Evolutionary conservation across 2,797 vertebrate species (phyloP).

Genomic region (Microhierax caerulescens): DNA sequence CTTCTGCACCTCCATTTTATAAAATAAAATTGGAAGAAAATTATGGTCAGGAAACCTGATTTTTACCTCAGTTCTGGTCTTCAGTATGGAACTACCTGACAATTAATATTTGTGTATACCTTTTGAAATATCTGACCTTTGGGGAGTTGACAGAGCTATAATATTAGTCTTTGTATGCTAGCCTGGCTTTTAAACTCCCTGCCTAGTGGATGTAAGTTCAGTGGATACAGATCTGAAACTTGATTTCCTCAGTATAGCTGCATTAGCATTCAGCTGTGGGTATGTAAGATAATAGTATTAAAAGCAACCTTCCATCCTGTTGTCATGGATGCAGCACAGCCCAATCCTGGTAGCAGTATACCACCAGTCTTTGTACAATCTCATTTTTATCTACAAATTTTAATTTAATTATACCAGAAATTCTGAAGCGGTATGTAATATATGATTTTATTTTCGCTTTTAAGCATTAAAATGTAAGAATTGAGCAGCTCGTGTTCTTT

Average conservation of each 20-base stretch:
- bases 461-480: conserved; percentile 46
- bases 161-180: conserved; percentile 54
- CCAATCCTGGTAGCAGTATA: conserved; percentile 63
- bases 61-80: conserved; percentile 24
- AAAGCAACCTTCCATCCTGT: conserved; percentile 81
- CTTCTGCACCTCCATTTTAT: conserved; percentile 19
- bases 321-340: conserved; percentile 83
- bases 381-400: conserved; percentile 77
- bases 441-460: conserved; percentile 55
- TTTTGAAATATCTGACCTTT: conserved; percentile 63
- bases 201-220: conserved; percentile 70
- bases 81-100: conserved; percentile 20
- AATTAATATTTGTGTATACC: conserved; percentile 38
- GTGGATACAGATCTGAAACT: conserved; percentile 77
- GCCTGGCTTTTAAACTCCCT: conserved; percentile 56
- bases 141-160: conserved; percentile 46
- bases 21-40: conserved; percentile 10
- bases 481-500: conserved; percentile 34
- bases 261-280: conserved; percentile 83
- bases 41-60: conserved; percentile 27
- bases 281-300: conserved; percentile 84
- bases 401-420: conserved; percentile 74
- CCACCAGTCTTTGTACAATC: conserved; percentile 66
- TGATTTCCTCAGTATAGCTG: conserved; percentile 75
- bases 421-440: conserved; percentile 37